Conservation (phyloP, 2,797 vertebrate genomes). For the Enteromius afrohamiltoni region DNA sequence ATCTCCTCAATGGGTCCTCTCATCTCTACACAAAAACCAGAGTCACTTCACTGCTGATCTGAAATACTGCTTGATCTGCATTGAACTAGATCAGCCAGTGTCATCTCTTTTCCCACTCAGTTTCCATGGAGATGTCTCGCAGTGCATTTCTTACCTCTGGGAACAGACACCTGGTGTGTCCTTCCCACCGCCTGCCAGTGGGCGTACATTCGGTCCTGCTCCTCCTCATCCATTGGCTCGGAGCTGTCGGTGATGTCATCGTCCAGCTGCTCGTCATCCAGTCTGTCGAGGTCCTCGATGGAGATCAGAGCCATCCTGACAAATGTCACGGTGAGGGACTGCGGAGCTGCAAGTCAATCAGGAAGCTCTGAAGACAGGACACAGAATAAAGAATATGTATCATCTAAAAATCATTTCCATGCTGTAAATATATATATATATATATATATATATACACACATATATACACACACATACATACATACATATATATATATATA, state of each 20-base stretch:
- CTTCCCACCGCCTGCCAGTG: slow-evolving; percentile 83
- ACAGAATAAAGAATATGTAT: not conserved
- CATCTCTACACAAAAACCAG: slow-evolving; percentile 77
- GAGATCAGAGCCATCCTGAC: slow-evolving; percentile 82
- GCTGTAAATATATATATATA: not conserved
- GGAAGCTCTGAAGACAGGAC: not conserved
- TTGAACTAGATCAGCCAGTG: not conserved
- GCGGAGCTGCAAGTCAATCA: slow-evolving; percentile 2
- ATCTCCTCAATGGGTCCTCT: slow-evolving; percentile 83
- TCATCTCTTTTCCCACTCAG: not conserved
- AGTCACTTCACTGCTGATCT: not conserved
- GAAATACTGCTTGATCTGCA: not conserved
- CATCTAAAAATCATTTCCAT: not conserved
- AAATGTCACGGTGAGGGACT: not conserved
- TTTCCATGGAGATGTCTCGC: not conserved
- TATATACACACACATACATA: no score
- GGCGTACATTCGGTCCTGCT: slow-evolving; percentile 70
- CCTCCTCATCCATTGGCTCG: slow-evolving; percentile 70
- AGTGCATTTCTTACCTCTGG: slow-evolving; percentile 70
- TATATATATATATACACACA: no score
- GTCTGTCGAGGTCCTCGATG: slow-evolving; percentile 79
- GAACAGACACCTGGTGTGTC: slow-evolving; percentile 83
- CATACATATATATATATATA: no score
- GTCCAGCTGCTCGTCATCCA: slow-evolving; percentile 77
- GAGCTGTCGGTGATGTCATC: slow-evolving; percentile 69